Percentiles rank a stretch among this genome's conserved stretches.
These are phyloP conservation scores for Ectemnius continuus DNA, from an alignment of 2,888 invertebrate genomes.

Conservation along the genomic window DNA sequence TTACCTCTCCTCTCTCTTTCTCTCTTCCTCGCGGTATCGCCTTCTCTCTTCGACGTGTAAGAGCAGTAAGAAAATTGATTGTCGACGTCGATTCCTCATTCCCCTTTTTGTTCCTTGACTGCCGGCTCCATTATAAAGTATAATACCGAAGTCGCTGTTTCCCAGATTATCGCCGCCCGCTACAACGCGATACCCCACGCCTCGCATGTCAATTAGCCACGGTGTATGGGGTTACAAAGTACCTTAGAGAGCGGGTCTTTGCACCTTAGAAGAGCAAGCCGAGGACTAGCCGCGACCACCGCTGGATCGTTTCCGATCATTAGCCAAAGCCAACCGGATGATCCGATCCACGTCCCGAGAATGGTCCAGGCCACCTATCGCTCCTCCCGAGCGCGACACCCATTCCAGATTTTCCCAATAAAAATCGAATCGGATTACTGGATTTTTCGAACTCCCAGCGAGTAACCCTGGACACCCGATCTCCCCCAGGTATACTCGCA, in stretches of 20 bases:
- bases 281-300: slow-evolving; percentile 41
- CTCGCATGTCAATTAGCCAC: slow-evolving; percentile 75
- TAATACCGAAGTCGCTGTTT: slow-evolving; percentile 68
- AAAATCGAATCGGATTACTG: slow-evolving; percentile 30
- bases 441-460: not conserved
- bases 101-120: slow-evolving; percentile 24
- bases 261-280: slow-evolving; percentile 36
- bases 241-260: slow-evolving; percentile 56
- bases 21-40: not conserved
- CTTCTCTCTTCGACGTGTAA: slow-evolving; percentile 5
- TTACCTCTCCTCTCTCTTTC: slow-evolving; percentile 11
- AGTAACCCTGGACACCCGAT: not conserved
- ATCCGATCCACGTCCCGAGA: slow-evolving; percentile 39
- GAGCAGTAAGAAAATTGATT: slow-evolving; percentile 58
- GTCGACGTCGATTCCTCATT: slow-evolving; percentile 60
- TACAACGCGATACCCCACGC: slow-evolving; percentile 66
- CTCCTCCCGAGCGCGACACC: not conserved
- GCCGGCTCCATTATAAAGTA: slow-evolving; percentile 70
- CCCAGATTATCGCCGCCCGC: slow-evolving; percentile 69
- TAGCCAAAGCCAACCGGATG: slow-evolving; percentile 47
- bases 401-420: slow-evolving; percentile 35
- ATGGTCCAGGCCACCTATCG: slow-evolving; percentile 5
- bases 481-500: not conserved
- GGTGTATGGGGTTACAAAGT: slow-evolving; percentile 69
- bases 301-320: slow-evolving; percentile 61